phyloP scores from a whole-genome alignment of 2,797 vertebrate species.

The Furcifer pardalis region DNA sequence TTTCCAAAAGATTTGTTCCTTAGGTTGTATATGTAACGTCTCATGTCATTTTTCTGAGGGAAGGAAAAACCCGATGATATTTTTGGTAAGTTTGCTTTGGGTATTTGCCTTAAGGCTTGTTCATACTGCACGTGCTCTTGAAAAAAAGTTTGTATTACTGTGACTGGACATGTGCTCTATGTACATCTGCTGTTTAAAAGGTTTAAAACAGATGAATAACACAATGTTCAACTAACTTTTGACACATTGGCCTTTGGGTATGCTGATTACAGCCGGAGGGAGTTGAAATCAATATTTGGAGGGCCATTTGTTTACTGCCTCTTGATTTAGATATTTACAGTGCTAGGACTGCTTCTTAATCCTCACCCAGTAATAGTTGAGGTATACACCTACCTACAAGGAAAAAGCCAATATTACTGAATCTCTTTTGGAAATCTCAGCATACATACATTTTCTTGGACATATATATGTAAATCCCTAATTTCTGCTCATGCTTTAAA shows the following conservation, averaged over 20 bases:
- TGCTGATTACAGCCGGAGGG: too few species aligned
- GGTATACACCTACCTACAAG: background rate
- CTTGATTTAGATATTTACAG: background rate
- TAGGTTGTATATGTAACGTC: constrained; percentile 72
- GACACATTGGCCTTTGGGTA: too few species aligned
- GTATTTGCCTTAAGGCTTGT: constrained; percentile 54
- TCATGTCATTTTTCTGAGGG: constrained; percentile 57
- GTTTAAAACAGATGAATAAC: too few species aligned
- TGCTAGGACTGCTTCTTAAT: background rate
- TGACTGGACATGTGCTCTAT: background rate
- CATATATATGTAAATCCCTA: background rate
- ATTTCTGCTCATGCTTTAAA: background rate
- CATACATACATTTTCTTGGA: background rate
- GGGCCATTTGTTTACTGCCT: too few species aligned
- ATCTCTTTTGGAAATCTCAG: background rate
- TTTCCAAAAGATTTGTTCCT: constrained; percentile 68
- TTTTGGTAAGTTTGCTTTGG: constrained; percentile 48
- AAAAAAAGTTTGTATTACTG: constrained; percentile 21
- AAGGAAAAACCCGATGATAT: constrained; percentile 42
- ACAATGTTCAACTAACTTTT: too few species aligned
- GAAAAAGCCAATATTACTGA: constrained; percentile 10
- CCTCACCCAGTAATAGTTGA: background rate
- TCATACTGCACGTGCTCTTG: constrained; percentile 38
- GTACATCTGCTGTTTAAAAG: background rate
- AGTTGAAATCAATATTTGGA: background rate